Conservation (phyloP, 92 coral and sea anemone genomes). For the Parazoanthus swiftii region DNA sequence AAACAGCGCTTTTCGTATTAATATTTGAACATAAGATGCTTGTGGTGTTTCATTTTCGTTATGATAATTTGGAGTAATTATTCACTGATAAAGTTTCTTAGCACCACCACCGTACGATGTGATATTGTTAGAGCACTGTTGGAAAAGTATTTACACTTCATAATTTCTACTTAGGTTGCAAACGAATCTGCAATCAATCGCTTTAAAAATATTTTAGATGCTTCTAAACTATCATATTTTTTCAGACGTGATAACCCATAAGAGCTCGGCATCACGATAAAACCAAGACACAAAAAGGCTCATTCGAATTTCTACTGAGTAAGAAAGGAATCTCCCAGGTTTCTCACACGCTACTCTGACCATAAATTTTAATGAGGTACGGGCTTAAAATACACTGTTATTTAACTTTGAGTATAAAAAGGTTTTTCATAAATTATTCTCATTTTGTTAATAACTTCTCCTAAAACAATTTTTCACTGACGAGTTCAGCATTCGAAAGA, state of each 20-base stretch:
- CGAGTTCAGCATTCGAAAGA: neutral
- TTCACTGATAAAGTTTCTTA: no score
- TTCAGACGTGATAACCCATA: neutral
- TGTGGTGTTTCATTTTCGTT: neutral
- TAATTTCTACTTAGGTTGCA: neutral
- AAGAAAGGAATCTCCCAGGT: neutral
- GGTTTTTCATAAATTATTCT: neutral
- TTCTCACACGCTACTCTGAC: neutral
- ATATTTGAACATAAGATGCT: neutral
- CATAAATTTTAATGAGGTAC: neutral
- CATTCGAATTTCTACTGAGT: neutral
- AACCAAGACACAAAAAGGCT: neutral
- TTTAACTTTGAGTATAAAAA: neutral
- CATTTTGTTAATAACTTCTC: neutral
- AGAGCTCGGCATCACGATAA: neutral
- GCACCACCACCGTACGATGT: neutral
- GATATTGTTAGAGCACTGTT: neutral
- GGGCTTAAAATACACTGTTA: no score
- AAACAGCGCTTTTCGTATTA: neutral
- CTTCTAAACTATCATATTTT: no score
- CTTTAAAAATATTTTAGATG: neutral
- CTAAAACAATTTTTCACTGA: neutral
- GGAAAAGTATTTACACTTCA: neutral
- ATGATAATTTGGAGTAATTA: neutral
- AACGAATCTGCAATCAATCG: neutral